A percentile compares a stretch with the other conserved stretches of the same genome.
Conservation (phyloP, 2,797 vertebrate species). For the Rhabdophis nuchalis region DNA sequence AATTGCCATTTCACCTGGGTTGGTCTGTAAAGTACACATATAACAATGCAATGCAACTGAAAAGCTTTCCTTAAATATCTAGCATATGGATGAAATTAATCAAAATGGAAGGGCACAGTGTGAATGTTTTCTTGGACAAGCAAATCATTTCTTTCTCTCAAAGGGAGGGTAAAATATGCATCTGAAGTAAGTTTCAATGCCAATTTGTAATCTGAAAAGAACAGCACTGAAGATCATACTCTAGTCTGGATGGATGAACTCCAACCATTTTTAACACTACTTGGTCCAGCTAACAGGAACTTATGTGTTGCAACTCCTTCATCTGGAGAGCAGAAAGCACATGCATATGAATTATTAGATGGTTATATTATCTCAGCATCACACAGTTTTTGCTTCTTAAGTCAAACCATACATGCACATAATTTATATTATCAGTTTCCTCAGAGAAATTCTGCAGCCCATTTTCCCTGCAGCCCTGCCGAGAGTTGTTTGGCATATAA, state of each 20-base stretch:
- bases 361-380: background rate
- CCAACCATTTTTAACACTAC: background rate
- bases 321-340: background rate
- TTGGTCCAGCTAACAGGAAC: background rate
- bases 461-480: background rate
- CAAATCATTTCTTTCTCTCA: background rate
- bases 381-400: background rate
- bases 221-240: background rate
- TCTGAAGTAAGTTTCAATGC: background rate
- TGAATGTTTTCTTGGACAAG: background rate
- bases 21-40: slow-evolving; percentile 74
- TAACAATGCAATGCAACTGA: slow-evolving; percentile 35
- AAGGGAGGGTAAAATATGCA: background rate
- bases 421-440: background rate
- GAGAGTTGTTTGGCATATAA: background rate
- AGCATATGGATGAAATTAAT: background rate
- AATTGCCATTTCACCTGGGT: slow-evolving; percentile 92
- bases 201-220: background rate
- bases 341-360: background rate
- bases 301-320: background rate
- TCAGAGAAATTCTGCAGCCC: background rate
- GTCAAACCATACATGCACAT: background rate
- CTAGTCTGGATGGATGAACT: background rate
- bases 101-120: background rate
- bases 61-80: slow-evolving; percentile 11